Evolutionary conservation across 2,113 vertebrate genomes (phyloP).

Genomic region (Sorex fumeus): DNA sequence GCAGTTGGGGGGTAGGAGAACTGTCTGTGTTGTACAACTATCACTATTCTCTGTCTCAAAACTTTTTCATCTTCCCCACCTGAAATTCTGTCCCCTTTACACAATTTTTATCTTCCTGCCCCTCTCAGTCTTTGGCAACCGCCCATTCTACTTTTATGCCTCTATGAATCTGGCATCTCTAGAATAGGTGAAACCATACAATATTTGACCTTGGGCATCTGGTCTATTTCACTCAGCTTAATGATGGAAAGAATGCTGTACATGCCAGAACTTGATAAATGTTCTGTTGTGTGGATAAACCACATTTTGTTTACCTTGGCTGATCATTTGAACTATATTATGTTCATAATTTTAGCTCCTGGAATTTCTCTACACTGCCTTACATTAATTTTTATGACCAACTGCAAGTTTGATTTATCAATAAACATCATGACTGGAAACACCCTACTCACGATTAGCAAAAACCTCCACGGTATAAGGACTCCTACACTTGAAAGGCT

Average conservation of each 20-base stretch:
- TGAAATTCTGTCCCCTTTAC: conserved; percentile 12
- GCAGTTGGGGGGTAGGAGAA: neutral
- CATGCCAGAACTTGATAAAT: conserved; percentile 7
- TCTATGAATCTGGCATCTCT: neutral
- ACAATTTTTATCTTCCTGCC: neutral
- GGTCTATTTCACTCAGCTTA: conserved; percentile 14
- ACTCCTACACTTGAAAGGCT: neutral
- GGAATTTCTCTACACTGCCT: conserved; percentile 43
- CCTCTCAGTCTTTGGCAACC: neutral
- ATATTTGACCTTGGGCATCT: neutral
- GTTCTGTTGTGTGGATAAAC: neutral
- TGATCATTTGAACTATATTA: conserved; percentile 42
- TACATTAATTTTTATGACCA: conserved; percentile 17
- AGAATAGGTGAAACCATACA: neutral
- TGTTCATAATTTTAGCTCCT: conserved; percentile 54
- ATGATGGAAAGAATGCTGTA: conserved; percentile 6
- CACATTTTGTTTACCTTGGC: neutral
- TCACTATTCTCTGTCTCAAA: neutral
- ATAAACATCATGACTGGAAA: conserved; percentile 33
- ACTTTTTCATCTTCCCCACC: conserved; percentile 10
- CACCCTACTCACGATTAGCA: neutral
- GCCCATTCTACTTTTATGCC: neutral
- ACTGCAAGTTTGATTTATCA: conserved; percentile 21
- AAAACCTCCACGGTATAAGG: neutral
- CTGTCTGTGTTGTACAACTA: neutral